These are phyloP conservation scores for Clarias platycephalus DNA, from an alignment of 2,797 vertebrate genomes.

Conservation along the genomic window DNA sequence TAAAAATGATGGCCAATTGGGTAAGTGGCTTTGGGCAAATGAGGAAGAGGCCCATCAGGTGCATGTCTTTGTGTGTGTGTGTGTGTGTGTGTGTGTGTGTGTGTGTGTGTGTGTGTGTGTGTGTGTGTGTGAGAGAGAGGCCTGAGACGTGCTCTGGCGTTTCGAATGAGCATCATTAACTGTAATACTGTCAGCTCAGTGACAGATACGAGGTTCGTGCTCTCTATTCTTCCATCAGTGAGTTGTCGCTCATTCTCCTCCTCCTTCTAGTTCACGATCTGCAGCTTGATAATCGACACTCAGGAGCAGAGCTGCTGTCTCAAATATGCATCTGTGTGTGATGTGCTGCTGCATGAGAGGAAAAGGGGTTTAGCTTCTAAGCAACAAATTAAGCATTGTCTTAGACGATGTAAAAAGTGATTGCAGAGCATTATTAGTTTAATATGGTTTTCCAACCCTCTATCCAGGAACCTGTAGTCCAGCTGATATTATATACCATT, in stretches of 20 bases:
- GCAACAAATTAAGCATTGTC: not conserved
- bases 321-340: not conserved
- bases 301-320: conserved; percentile 22
- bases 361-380: not conserved
- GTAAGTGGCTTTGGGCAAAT: not conserved
- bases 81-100: conserved; percentile 30
- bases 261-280: conserved; percentile 41
- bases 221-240: conserved; percentile 67
- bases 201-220: conserved; percentile 61
- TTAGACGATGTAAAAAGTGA: not conserved
- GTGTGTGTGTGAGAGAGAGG: conserved; percentile 46
- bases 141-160: conserved; percentile 65
- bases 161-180: conserved; percentile 70
- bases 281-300: conserved; percentile 39
- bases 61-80: conserved; percentile 22
- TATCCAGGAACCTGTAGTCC: too few species aligned
- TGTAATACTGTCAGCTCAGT: conserved; percentile 72
- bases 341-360: not conserved
- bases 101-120: conserved; percentile 29
- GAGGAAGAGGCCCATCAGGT: conserved; percentile 28
- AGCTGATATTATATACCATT: too few species aligned
- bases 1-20: conserved; percentile 6
- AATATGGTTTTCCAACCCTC: not conserved
- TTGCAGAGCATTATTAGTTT: not conserved
- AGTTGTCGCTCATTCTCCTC: conserved; percentile 63